phyloP scores from a whole-genome alignment of 2,888 invertebrate genomes.

The Pycnomerus fuliginosus region DNA sequence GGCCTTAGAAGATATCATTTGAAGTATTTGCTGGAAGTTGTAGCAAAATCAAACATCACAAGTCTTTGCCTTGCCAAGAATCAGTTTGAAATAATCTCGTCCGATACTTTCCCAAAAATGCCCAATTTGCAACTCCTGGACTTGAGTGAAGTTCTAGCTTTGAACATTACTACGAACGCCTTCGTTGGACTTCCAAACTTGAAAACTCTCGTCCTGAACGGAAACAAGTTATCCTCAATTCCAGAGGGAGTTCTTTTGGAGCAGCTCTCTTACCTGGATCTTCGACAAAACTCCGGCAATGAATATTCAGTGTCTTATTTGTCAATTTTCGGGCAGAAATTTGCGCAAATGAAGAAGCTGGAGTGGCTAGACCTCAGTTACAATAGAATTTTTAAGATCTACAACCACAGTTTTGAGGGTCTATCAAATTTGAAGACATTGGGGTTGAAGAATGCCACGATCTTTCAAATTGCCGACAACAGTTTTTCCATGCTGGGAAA shows the following conservation, averaged over 20 bases:
- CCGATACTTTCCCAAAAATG: conserved; percentile 59
- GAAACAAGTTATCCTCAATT: conserved; percentile 58
- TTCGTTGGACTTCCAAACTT: conserved; percentile 58
- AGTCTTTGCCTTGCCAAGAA: conserved; percentile 56
- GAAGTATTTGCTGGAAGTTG: conserved; percentile 52
- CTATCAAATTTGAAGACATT: conserved; percentile 55
- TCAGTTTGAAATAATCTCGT: conserved; percentile 58
- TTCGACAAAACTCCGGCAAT: conserved; percentile 56
- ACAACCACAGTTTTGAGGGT: conserved; percentile 56
- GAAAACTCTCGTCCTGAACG: conserved; percentile 55
- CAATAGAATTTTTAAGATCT: conserved; percentile 58
- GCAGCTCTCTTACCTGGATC: conserved; percentile 55
- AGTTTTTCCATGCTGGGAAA: conserved; percentile 54
- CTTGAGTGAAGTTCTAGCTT: conserved; percentile 56
- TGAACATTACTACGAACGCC: conserved; percentile 54
- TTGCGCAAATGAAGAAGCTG: conserved; percentile 54
- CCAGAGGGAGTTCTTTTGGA: conserved; percentile 56
- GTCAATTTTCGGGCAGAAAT: conserved; percentile 56
- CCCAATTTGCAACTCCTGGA: conserved; percentile 58
- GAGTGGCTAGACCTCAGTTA: conserved; percentile 56
- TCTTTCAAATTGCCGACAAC: conserved; percentile 54
- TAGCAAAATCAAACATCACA: conserved; percentile 56
- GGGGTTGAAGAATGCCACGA: conserved; percentile 57
- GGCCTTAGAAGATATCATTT: conserved; percentile 59
- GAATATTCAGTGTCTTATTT: conserved; percentile 54